phyloP scores from a whole-genome alignment of 2,113 vertebrate species.

The Oryzias melastigma region DNA sequence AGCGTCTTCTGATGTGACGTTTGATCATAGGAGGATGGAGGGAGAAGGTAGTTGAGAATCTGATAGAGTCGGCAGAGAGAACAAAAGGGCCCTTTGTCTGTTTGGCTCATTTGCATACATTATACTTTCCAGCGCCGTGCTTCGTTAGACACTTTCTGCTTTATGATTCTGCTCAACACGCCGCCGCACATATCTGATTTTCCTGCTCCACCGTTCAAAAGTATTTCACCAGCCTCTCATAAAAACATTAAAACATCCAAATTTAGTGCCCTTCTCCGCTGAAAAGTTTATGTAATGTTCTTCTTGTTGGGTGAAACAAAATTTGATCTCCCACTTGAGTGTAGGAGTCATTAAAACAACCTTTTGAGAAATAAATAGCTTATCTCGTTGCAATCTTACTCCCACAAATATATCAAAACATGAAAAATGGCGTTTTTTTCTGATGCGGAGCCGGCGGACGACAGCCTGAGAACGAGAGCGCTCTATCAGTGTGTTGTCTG shows the following conservation, averaged over 20 bases:
- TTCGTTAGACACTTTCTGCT: slow-evolving; percentile 69
- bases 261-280: slow-evolving; percentile 1
- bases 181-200: slow-evolving; percentile 55
- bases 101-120: slow-evolving; percentile 78
- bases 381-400: slow-evolving; percentile 1
- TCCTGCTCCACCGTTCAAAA: slow-evolving; percentile 57
- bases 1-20: slow-evolving; percentile 38
- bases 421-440: slow-evolving; percentile 34
- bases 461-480: slow-evolving; percentile 42
- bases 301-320: neutral
- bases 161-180: slow-evolving; percentile 67
- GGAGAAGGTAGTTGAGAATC: slow-evolving; percentile 63
- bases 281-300: neutral
- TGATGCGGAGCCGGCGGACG: slow-evolving; percentile 40
- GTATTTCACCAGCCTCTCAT: slow-evolving; percentile 42
- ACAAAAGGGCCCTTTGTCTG: slow-evolving; percentile 68
- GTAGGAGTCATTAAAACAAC: slow-evolving; percentile 20
- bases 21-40: slow-evolving; percentile 41
- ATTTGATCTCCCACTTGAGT: neutral
- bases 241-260: slow-evolving; percentile 13
- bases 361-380: neutral
- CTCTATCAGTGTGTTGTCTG: slow-evolving; percentile 43
- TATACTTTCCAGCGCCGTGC: slow-evolving; percentile 72
- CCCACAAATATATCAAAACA: slow-evolving; percentile 11
- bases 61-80: slow-evolving; percentile 65